These are phyloP conservation scores for Petrolisthes manimaculis DNA, from an alignment of 2,888 invertebrate genomes.

Conservation along the genomic window DNA sequence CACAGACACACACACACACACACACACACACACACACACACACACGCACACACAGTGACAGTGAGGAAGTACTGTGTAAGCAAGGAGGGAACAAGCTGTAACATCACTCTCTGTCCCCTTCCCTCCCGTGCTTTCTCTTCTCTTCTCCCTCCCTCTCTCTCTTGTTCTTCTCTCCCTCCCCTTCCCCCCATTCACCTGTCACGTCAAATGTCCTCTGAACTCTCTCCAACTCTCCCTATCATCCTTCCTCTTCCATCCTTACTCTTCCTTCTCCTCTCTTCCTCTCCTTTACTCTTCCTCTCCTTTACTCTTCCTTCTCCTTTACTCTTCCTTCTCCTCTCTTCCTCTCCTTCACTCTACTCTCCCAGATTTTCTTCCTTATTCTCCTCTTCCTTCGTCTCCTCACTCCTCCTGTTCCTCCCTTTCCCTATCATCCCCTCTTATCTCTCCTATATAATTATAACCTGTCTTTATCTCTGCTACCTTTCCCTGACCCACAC, in stretches of 20 bases:
- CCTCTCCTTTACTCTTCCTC: neutral
- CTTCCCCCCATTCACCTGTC: neutral
- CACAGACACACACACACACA: slow-evolving; percentile 20
- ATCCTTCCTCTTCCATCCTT: neutral
- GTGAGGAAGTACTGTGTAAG: neutral
- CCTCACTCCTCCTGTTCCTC: neutral
- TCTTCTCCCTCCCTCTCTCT: neutral
- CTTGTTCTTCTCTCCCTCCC: neutral
- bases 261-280: neutral
- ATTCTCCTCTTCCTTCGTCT: neutral
- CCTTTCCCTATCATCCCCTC: neutral
- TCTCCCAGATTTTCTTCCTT: neutral
- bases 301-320: neutral
- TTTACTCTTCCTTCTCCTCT: neutral
- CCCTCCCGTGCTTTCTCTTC: neutral
- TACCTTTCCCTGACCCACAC: neutral
- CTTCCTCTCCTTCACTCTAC: neutral
- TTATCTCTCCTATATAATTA: too few relatives aligned
- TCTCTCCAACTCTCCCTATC: neutral
- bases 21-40: slow-evolving; percentile 23
- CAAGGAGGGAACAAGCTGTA: neutral
- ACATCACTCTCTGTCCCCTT: neutral
- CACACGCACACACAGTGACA: slow-evolving; percentile 6
- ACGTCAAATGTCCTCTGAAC: neutral
- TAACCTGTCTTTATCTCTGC: neutral